Evolutionary conservation across 2,113 vertebrate species (phyloP), one percentile per base, ranked within the genome.

Genomic region (Opisthocomus hoazin): DNA sequence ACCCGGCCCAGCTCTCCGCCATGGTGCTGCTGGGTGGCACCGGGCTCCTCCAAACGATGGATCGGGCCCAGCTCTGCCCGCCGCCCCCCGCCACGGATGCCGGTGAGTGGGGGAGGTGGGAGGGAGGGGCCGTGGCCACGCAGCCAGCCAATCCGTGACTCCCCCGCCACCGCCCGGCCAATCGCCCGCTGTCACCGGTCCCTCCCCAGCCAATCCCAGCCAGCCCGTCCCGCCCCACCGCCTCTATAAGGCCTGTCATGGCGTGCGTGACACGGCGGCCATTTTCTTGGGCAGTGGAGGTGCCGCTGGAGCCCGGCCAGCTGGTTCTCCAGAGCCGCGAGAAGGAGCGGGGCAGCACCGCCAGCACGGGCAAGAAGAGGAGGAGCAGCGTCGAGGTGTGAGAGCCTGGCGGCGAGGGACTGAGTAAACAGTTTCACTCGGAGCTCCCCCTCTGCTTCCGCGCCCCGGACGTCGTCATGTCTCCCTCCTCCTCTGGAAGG

Each of bases 1-100:
- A 82, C n/a, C 29, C 3, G 1, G 20, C 34, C 2, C 3, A 45
- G 15, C 51, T 77, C 74, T 95, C 65, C 2, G 2, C 36, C 89
- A 98, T 90, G 90, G 97, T 97, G 1, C 87, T 98, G 37, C 86
- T 96, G 89, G 96, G 23, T 0, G 21, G 89, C 53, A 60, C 89
- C 0, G 5, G 0, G 2, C 51, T 97, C 15, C 77, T 96, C 16
- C 89, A n/a, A 60, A 9, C 3, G 6, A 21, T 71, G 10, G 94
- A 98, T 4, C 5, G 20, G 17, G 0, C 21, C 43, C 97, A 57
- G 80, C 82, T 97, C 23, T 12, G 32, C 19, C 86, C 56, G 0
- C 39, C 54, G 0, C 5, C 88, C 12, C 39, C 97, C 0, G 3
- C 2, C 34, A 5, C 77, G 2, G 92, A 96, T 0, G 70, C 95